Percentiles rank a stretch among this genome's conserved stretches.
These are phyloP conservation scores for Hydrotaea cyrtoneurina DNA, from an alignment of 2,888 invertebrate species.

Conservation along the genomic window DNA sequence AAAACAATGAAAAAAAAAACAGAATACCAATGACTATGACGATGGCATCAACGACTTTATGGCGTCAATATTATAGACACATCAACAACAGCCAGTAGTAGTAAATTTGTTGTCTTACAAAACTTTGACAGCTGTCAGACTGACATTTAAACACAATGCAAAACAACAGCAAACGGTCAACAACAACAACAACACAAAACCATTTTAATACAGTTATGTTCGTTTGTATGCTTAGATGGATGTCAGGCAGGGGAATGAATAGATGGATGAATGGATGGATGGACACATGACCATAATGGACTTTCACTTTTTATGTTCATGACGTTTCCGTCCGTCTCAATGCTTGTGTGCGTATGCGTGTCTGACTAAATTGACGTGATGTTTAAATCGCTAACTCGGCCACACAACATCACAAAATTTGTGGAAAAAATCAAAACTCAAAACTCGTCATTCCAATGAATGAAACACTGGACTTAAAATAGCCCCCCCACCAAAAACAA, in stretches of 20 bases:
- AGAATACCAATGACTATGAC: not conserved
- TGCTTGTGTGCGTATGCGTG: not conserved
- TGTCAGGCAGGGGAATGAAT: not conserved
- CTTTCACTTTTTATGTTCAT: conserved; percentile 62
- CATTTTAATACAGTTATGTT: conserved; percentile 49
- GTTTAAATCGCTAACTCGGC: conserved; percentile 1
- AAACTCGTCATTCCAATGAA: conserved; percentile 58
- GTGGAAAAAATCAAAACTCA: conserved; percentile 17
- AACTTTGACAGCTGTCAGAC: conserved; percentile 78
- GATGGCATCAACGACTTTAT: conserved; percentile 49
- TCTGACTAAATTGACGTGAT: not conserved
- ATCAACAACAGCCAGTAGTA: conserved; percentile 47
- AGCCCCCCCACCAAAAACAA: not conserved
- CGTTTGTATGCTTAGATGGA: not conserved
- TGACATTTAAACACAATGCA: conserved; percentile 64
- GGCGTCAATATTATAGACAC: conserved; percentile 56
- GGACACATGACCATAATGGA: conserved; percentile 58
- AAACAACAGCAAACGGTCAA: conserved; percentile 24
- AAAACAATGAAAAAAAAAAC: not conserved
- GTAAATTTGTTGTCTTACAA: conserved; percentile 68
- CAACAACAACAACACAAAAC: not conserved
- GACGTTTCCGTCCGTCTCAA: conserved; percentile 1
- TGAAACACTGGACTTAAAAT: conserved; percentile 40
- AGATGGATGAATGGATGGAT: conserved; percentile 2
- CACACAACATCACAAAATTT: conserved; percentile 41